Base-by-base conservation (phyloP, 1,140 invertebrate species). In the Philotrypesis tridentata region DNA sequence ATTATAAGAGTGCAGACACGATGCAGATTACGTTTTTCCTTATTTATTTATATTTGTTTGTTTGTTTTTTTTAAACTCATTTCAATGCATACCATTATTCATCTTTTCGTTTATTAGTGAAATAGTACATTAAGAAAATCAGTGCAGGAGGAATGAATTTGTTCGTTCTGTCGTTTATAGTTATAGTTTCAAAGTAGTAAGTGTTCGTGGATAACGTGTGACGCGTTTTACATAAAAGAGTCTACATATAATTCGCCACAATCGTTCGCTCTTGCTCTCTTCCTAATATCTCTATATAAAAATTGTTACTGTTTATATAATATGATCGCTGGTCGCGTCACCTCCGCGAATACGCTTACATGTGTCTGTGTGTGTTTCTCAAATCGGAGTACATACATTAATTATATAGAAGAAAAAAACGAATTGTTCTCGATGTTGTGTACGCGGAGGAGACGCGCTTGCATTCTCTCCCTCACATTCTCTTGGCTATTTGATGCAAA, bases 61-160 rank as follows among this genome's bases (percentile, higher is more conserved):
- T n/a, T n/a, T n/a, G n/a, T n/a, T n/a, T n/a, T n/a, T n/a, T n/a
- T n/a, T n/a, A n/a, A n/a, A n/a, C n/a, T n/a, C n/a, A n/a, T n/a
- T 11, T 17, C 17, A 33, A 55, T 70, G 23, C 63, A 68, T 70
- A 65, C 27, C 29, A 7, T 48, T 73, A 14, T 73, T 27, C 68
- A 14, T 40, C 25, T 43, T n/a, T 43, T 67, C 21, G 31, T 67
- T 79, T 71, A 79, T 71, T 79, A 79, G 68, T 79, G 77, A 8
- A n/a, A 33, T 61, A 79, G 68, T 71, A 79, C 29, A 71, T 73
- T 63, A 74, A 80, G 71, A 80, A 81, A 81, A 70, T 81, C 80
- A 76, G 63, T 81, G 80, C 80, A 75, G 72, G 48, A 80, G 79
- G 79, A 81, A 81, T 81, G 80, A 76, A 81, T 75, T 76, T 67